Base-by-base conservation (phyloP, 1,140 invertebrate species). In the Trissolcus basalis region DNA sequence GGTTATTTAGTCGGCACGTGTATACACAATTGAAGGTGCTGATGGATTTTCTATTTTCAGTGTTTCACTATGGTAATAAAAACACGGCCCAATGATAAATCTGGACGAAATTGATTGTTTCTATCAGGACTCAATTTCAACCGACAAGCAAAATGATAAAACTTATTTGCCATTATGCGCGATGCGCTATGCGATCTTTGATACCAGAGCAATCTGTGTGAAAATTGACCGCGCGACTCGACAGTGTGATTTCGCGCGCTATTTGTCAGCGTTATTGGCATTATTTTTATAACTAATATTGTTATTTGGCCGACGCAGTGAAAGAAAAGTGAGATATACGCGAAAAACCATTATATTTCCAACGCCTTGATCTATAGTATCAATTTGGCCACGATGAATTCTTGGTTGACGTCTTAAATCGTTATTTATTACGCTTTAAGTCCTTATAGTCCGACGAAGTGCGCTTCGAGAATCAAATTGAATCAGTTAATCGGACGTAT, bases 371-470 rank as follows among this genome's bases (percentile, higher is more conserved):
- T 84, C 79, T 83, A 85, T 84, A 73, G 80, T 81, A 84, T 83
- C 82, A 83, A 85, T 83, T 83, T 82, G 75, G 77, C 78, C 77
- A 59, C 79, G 81, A 80, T 79, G 80, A 85, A 85, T 85, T 85
- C 82, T 82, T 81, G 54, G 80, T 82, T 84, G 82, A 85, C 81
- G 81, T 82, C 71, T 72, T 61, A 77, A 81, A 85, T 84, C 81
- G 82, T 84, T 85, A 83, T 85, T 85, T 83, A 85, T 83, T 81
- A 76, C 82, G 73, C 65, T 75, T 77, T 80, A 83, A 79, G 68
- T 83, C 80, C 58, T 70, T 67, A 27, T 27, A 75, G 72, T 74
- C 77, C 81, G 45, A 61, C 56, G 59, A 78, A 76, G 61, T 64
- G 41, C 58, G 58, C 68, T 58, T 36, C 50, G 75, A 43, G 65